Evolutionary conservation across 2,797 vertebrate species (phyloP), one percentile per base, ranked within the genome.

Genomic region (Esox masquinongy): DNA sequence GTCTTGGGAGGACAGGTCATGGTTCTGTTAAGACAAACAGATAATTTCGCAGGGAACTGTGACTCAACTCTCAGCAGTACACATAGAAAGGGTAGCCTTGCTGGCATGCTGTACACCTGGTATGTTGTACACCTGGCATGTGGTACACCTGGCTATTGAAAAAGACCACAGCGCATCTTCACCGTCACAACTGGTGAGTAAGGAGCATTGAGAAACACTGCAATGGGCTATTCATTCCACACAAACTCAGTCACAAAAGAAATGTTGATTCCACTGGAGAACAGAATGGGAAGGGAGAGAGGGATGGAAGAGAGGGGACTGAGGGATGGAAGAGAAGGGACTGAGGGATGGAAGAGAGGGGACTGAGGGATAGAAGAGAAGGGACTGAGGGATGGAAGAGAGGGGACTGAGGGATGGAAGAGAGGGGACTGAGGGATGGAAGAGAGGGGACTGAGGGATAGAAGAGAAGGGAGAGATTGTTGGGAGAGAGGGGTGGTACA

Each of bases 221-320:
- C 11, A 11, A 47, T 47, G 73, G 78, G 84, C 84, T 83, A 90
- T 92, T 92, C 90, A 91, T 93, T 89, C 88, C 86, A 89, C 90
- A 6, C 39, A 43, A 31, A 31, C 43, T 47, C 43, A 75, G 83
- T 81, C 80, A 86, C 84, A 79, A 80, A 39, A 39, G 7, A 5
- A 39, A 39, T 39, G 36, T 39, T 47, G 9, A 47, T 3, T 47
- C 12, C 43, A 47, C 7, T 5, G 43, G 43, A 14, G 43, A 4
- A 47, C 9, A 14, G 43, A 47, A 1, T 47, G 12, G 43, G 43
- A 11, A 14, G 12, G 43, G 43, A 47, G 43, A 47, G 43, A 47
- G 43, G 7, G 43, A 47, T 47, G 82, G 81, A 87, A 79, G 59
- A 67, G 24, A 67, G 19, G n/a, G n/a, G n/a, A n/a, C n/a, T n/a